Conservation (phyloP, 2,888 invertebrate genomes). For the Calameuta pallipes region DNA sequence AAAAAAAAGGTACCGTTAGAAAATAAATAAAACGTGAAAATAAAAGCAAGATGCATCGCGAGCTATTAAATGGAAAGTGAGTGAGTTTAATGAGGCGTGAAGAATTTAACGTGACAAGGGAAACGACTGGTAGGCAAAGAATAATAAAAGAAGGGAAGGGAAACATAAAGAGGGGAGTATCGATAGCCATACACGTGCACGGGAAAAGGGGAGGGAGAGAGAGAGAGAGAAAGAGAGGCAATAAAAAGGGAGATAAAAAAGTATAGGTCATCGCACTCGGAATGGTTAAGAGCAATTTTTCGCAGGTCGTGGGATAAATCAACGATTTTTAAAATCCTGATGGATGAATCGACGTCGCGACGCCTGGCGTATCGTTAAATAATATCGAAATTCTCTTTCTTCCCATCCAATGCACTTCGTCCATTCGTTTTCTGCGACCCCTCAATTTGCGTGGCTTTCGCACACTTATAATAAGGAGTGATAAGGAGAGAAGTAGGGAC, state of each 20-base stretch:
- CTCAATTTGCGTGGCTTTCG: background rate
- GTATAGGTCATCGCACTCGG: background rate
- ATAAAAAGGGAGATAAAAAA: slow-evolving; percentile 19
- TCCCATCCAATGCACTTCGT: background rate
- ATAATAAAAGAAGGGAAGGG: background rate
- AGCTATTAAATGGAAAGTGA: background rate
- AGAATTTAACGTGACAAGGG: background rate
- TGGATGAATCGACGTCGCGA: background rate
- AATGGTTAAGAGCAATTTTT: background rate
- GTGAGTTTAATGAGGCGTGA: background rate
- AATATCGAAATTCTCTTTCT: background rate
- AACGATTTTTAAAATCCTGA: background rate
- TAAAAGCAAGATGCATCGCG: background rate
- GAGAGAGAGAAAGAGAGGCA: background rate
- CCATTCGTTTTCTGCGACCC: background rate
- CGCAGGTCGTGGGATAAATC: background rate
- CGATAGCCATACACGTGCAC: background rate
- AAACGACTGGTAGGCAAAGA: background rate
- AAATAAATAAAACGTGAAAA: background rate
- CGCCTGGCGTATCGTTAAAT: background rate
- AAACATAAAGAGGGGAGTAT: background rate
- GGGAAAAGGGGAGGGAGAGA: background rate
- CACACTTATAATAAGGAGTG: background rate
- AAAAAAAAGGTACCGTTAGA: background rate
- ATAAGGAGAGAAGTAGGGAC: background rate